Conservation (phyloP, 1,140 invertebrate species). For the Drosophila yakuba region DNA sequence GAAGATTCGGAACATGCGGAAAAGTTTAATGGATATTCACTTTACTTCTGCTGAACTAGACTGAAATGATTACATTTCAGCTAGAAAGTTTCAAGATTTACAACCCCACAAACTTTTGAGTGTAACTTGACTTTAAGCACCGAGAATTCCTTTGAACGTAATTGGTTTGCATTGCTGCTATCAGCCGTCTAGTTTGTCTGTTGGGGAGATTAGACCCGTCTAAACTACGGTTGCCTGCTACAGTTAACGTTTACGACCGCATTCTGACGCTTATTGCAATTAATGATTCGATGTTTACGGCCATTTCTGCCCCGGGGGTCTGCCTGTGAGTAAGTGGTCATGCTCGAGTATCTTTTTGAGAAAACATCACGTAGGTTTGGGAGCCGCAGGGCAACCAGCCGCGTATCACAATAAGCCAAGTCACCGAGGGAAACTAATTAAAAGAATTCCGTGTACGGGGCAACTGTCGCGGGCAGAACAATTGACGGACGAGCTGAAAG, state of each 20-base stretch:
- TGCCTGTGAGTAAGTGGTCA: constrained; percentile 12
- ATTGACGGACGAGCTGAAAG: constrained; percentile 15
- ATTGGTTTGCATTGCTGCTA: constrained; percentile 27
- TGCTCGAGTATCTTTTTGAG: constrained; percentile 9
- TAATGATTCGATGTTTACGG: constrained; percentile 30
- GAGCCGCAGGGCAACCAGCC: constrained; percentile 5
- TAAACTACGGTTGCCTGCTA: constrained; percentile 16
- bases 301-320: constrained; percentile 7
- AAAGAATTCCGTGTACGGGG: constrained; percentile 38
- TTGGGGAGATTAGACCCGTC: constrained; percentile 22
- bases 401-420: constrained; percentile 13
- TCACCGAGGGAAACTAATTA: constrained; percentile 48
- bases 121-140: constrained; percentile 5
- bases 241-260: constrained; percentile 30
- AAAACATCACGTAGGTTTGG: constrained; percentile 35
- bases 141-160: constrained; percentile 22
- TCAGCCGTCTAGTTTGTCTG: constrained; percentile 34
- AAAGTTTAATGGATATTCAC: not conserved
- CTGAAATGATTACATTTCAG: not conserved
- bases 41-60: not conserved
- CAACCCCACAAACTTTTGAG: not conserved
- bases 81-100: not conserved
- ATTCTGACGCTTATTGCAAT: constrained; percentile 37
- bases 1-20: not conserved
- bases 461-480: constrained; percentile 21